phyloP scores from a whole-genome alignment of 2,113 vertebrate genomes.

The Neodon shergylaensis region DNA sequence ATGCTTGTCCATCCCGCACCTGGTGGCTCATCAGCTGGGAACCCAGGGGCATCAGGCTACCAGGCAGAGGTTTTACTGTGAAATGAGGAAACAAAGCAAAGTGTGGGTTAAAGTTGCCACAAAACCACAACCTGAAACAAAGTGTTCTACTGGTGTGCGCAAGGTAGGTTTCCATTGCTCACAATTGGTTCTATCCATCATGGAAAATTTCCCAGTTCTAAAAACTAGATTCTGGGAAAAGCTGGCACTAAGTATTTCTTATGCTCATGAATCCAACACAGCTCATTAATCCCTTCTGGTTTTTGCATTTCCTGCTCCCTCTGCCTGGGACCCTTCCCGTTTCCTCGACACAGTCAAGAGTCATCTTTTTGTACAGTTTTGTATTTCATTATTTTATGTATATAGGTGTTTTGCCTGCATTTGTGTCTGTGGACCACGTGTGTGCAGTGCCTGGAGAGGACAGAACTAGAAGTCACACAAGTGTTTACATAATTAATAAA shows the following conservation, averaged over 20 bases:
- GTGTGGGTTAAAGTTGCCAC: not conserved
- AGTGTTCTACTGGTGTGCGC: not conserved
- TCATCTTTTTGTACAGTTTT: not conserved
- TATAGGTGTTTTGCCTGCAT: not conserved
- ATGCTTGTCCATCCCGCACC: too few relatives aligned
- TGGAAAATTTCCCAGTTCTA: not conserved
- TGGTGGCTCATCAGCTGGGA: not conserved
- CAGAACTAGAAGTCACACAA: not conserved
- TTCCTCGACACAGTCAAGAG: not conserved
- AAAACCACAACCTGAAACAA: not conserved
- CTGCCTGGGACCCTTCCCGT: not conserved
- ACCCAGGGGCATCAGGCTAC: not conserved
- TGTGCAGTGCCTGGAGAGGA: not conserved
- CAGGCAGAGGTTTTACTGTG: not conserved
- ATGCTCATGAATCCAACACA: not conserved
- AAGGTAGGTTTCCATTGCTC: not conserved
- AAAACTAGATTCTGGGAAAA: not conserved
- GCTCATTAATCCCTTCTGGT: not conserved
- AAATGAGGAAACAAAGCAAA: constrained; percentile 23
- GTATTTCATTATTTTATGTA: not conserved
- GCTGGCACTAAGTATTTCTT: not conserved
- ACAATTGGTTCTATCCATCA: not conserved
- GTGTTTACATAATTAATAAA: not conserved
- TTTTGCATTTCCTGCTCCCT: not conserved
- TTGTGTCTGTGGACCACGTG: not conserved